phyloP scores from a whole-genome alignment of 1,140 invertebrate species.

The Dolichoris vasculosae region DNA sequence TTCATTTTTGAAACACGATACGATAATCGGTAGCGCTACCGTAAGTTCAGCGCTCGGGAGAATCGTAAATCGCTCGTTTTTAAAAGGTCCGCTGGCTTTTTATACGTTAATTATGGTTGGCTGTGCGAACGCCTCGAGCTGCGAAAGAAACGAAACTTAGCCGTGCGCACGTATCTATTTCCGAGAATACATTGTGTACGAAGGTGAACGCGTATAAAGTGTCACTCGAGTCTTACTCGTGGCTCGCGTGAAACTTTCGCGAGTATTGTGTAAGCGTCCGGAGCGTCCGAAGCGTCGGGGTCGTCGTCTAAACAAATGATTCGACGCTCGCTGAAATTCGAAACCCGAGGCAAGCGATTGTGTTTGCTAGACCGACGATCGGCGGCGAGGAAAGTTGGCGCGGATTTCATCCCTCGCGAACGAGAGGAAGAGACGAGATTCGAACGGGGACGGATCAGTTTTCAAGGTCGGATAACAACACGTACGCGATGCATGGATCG shows the following conservation, averaged over 20 bases:
- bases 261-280: background rate
- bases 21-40: no score
- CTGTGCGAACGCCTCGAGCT: no score
- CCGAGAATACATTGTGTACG: background rate
- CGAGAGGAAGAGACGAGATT: background rate
- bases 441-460: background rate
- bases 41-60: no score
- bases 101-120: no score
- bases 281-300: background rate
- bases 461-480: background rate
- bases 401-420: background rate
- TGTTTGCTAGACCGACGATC: background rate
- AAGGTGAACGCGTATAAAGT: background rate
- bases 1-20: no score
- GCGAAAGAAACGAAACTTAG: background rate
- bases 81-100: no score
- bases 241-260: background rate
- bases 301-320: slow-evolving; percentile 20
- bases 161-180: background rate
- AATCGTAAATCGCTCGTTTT: no score
- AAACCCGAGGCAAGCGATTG: background rate
- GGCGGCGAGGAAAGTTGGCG: no score
- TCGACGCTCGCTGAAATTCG: background rate
- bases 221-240: background rate
- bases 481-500: background rate